Evolutionary conservation across 1,140 invertebrate species (phyloP), one percentile per base, ranked within the genome.

Genomic region (Drosophila nasuta): DNA sequence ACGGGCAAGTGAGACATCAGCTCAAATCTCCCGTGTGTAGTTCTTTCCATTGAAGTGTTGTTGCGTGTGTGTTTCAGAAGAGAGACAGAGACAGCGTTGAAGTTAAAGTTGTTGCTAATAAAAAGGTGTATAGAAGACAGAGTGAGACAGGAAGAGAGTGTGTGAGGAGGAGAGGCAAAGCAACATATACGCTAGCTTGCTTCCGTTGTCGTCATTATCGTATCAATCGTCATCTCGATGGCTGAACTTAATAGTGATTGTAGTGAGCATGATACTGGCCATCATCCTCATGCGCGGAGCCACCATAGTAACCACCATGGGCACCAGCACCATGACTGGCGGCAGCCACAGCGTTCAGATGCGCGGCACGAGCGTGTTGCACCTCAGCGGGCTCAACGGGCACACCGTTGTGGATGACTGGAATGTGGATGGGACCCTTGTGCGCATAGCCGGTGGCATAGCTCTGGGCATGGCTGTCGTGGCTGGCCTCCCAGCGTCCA

Each of bases 351-450:
- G 94, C 94, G 13, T 93, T 93, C 63, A 94, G 82, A 82, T 95
- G 95, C 11, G 93, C 93, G n/a, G 94, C 93, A 77, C 94, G 94
- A 8, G 94, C 94, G 64, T 94, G 93, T 57, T 94, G 93, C 2
- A 95, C 95, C 88, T 94, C 94, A 3, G 93, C 93, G 13, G 94
- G 94, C 79, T 95, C 94, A 0, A 95, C 93, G 8, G 94, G 94
- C 7, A 93, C 93, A 20, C 94, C 94, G 63, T 94, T 93, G 60
- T 93, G 93, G 63, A 93, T 93, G 33, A 93, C 87, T 4, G 93
- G 93, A 65, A 93, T 91, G 69, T 93, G 92, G 13, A 92, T 91
- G 11, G 93, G 93, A 38, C 93, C 93, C 63, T 89, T 85, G 51
- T 93, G 85, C 70, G 90, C 92, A 13, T 91, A 80, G 20, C 81